Percentiles rank a stretch among this genome's conserved stretches.
These are phyloP conservation scores for Tretioscincus oriximinensis DNA, from an alignment of 2,113 vertebrate species.

Conservation along the genomic window DNA sequence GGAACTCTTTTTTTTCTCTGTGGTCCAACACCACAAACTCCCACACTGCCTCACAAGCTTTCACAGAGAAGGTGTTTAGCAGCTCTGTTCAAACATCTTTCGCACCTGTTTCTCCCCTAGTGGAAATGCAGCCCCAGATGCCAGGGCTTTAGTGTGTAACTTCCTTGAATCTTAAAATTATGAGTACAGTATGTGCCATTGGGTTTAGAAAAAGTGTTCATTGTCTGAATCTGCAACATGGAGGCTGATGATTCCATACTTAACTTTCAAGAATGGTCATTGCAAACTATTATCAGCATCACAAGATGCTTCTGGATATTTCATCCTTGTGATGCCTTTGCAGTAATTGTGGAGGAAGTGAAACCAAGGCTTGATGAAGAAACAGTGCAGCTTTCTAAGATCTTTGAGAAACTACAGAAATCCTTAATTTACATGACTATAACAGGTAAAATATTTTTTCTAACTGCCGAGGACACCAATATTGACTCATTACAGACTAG, in stretches of 20 bases:
- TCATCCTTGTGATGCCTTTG: background rate
- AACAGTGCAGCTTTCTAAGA: background rate
- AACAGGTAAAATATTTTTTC: background rate
- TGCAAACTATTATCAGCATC: background rate
- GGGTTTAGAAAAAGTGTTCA: background rate
- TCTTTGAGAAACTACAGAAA: background rate
- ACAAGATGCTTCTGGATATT: background rate
- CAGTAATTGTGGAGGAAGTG: background rate
- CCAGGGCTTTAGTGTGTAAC: no score
- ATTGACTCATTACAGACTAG: background rate
- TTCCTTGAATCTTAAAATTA: no score
- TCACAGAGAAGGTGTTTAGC: background rate
- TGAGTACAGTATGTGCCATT: background rate
- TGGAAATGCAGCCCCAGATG: no score
- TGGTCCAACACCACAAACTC: no score
- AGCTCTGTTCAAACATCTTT: background rate
- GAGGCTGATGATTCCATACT: background rate
- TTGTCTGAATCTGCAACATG: background rate
- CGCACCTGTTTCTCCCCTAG: no score
- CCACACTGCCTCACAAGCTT: no score
- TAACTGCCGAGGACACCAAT: background rate
- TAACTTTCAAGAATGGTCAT: no score
- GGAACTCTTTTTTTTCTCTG: no score
- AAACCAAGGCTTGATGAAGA: background rate
- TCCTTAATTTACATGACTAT: background rate